Base-by-base conservation (phyloP, 2,888 invertebrate species). In the Apamea sordens region DNA sequence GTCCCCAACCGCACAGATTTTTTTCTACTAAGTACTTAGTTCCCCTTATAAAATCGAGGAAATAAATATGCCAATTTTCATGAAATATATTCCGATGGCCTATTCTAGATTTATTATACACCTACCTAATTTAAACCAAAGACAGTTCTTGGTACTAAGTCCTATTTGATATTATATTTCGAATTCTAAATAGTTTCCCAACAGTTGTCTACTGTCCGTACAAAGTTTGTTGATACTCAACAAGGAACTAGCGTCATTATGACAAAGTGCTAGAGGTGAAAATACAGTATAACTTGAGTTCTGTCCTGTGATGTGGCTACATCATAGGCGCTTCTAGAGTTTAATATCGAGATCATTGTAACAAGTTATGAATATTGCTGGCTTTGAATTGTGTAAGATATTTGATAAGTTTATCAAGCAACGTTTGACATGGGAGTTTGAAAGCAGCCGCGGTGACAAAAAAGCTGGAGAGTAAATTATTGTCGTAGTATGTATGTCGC, bases 291-390 rank as follows among this genome's bases (percentile, higher is more conserved):
- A 78, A 72, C 67, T 76, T 82, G 63, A 2, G 32, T 32, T 53
- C 63, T 41, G n/a, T 59, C 21, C 61, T 73, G 36, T 74, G 69
- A 75, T 68, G 76, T 68, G 56, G 69, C 61, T 32, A 24, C 18
- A 24, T 21, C 44, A 50, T 36, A 68, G 10, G 15, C 69, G 15
- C 41, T 67, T 50, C 61, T 47, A 56, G 69, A 77, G 5, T 75
- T 84, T 86, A 78, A 84, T 78, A 84, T 86, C 81, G 59, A 73
- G 73, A 73, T 69, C 63, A 61, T 73, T 64, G 84, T 79, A 59
- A 44, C 47, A 10, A 61, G 74, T 79, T 75, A 18, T 59, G 11
- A 73, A 36, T 77, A 77, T 71, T 63, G 47, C 59, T 61, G 28
- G 28, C 36, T 64, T 64, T 69, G 63, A 21, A 64, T 67, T 70